phyloP scores from a whole-genome alignment of 2,888 invertebrate genomes.

The Stomorhina lunata region DNA sequence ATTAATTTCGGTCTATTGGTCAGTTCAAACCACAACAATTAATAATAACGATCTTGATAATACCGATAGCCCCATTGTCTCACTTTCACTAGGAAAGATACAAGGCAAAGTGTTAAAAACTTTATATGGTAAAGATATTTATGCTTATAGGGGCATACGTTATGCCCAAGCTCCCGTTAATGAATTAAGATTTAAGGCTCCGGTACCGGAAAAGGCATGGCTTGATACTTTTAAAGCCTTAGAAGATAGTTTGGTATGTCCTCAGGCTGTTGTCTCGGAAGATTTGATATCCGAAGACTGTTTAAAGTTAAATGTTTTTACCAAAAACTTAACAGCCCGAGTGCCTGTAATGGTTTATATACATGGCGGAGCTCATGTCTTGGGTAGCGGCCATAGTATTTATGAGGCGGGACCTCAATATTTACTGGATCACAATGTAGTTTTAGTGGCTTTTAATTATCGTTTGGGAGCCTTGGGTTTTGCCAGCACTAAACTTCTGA shows the following conservation, averaged over 20 bases:
- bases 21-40: too few species aligned
- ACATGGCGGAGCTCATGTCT: conserved; percentile 74
- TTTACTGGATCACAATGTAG: conserved; percentile 74
- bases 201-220: conserved; percentile 74
- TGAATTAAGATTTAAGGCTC: conserved; percentile 79
- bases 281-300: conserved; percentile 83
- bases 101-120: conserved; percentile 78
- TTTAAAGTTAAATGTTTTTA: conserved; percentile 84
- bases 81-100: conserved; percentile 76
- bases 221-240: conserved; percentile 77
- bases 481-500: conserved; percentile 83
- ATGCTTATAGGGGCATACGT: conserved; percentile 80
- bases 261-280: conserved; percentile 65
- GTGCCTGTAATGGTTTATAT: conserved; percentile 75
- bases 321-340: conserved; percentile 62
- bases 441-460: conserved; percentile 76
- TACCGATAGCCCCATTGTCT: conserved; percentile 63
- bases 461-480: conserved; percentile 80
- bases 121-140: conserved; percentile 78
- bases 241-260: conserved; percentile 78
- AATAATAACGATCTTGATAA: too few species aligned
- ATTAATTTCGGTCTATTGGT: too few species aligned
- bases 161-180: conserved; percentile 80
- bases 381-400: conserved; percentile 72
- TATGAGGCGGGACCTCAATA: conserved; percentile 74